Evolutionary conservation across 2,888 invertebrate genomes (phyloP).

Genomic region (Hypomecis punctinalis): DNA sequence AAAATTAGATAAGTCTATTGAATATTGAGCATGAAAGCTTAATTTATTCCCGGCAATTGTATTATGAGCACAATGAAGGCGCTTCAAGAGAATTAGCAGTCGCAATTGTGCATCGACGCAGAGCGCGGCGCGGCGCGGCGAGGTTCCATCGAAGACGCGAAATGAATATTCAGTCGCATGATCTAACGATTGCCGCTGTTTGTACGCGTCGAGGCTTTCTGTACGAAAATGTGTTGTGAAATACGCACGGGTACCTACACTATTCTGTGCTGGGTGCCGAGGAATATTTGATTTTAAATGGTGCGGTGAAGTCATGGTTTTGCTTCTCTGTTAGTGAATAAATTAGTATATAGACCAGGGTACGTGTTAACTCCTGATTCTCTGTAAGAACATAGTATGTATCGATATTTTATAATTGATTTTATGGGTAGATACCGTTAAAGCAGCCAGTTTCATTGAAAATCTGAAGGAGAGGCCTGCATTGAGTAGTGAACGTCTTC

Average conservation of each 20-base stretch:
- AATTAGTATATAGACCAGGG: too few species aligned
- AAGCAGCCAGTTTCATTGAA: too few species aligned
- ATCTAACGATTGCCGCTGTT: slow-evolving; percentile 36
- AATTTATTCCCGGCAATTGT: slow-evolving; percentile 34
- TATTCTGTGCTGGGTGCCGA: too few species aligned
- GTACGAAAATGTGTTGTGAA: slow-evolving; percentile 24
- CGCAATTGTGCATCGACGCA: slow-evolving; percentile 34
- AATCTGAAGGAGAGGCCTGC: too few species aligned
- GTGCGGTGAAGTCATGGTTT: background rate
- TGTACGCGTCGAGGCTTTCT: slow-evolving; percentile 17
- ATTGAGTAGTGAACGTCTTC: too few species aligned
- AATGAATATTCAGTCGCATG: slow-evolving; percentile 52
- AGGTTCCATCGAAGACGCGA: slow-evolving; percentile 46
- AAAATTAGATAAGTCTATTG: slow-evolving; percentile 31
- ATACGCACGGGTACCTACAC: background rate
- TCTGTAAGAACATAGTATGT: too few species aligned
- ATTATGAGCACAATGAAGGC: slow-evolving; percentile 39
- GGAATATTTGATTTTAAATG: background rate
- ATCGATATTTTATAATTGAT: too few species aligned
- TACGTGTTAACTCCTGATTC: too few species aligned
- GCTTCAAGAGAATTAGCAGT: slow-evolving; percentile 39
- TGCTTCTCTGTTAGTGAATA: background rate
- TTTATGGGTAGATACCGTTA: too few species aligned
- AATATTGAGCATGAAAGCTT: slow-evolving; percentile 31
- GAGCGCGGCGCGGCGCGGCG: slow-evolving; percentile 27